Base-by-base conservation (phyloP, 2,888 invertebrate genomes). In the Callimorpha dominula region DNA sequence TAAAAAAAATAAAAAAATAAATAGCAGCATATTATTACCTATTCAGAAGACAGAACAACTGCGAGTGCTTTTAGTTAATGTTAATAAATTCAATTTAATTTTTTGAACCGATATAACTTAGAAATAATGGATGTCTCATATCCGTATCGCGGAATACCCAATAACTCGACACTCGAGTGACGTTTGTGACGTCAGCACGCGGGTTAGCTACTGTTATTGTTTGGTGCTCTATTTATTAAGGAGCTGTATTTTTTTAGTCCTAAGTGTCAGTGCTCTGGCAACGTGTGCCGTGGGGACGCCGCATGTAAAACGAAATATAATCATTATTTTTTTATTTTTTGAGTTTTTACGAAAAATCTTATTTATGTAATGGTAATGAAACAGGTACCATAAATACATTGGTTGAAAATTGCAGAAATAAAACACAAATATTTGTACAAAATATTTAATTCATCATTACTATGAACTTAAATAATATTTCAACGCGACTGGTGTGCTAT, bases 121-220 rank as follows among this genome's bases (percentile, higher is more conserved):
- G 12, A 43, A n/a, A 46, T 14, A 54, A 9, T 54, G 9, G 9
- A 60, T 49, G 52, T 69, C 11, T 50, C 42, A 42, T 46, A 62
- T 69, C 43, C 31, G 46, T 70, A n/a, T 54, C 63, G 43, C 17
- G 54, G 50, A 63, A 67, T 52, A 17, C 40, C 63, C 72, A 66
- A 73, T 86, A 87, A 86, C 77, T 73, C 66, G 84, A 84, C 85
- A 79, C 73, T 72, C 68, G 83, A 85, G 73, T 83, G 87, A 86
- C 85, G 79, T 78, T 20, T 17, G 54, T 62, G 63, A 54, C 52
- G 62, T 69, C 63, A 68, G 9, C 50, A 43, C 63, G 46, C 67
- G 62, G 46, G 70, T 70, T 67, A 71, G 57, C 43, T 14, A 60
- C 60, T 12, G 62, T 11, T 71, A 74, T 71, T 81, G 50, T 42